Evolutionary conservation across 1,140 invertebrate species (phyloP).

Genomic region (Drosophila biarmipes): DNA sequence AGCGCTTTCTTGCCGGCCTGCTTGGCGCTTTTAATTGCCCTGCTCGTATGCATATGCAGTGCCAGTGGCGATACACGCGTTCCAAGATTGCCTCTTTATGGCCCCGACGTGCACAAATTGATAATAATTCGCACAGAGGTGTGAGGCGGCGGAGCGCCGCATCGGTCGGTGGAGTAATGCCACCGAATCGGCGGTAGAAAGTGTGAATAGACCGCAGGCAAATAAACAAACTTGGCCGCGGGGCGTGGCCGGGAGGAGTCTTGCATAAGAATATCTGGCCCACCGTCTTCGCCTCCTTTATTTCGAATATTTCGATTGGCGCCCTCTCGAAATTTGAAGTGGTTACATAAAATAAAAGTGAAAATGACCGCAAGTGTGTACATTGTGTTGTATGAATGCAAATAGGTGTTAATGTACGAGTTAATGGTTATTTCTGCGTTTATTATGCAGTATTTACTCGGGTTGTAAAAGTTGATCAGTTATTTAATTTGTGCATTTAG

Average conservation of each 20-base stretch:
- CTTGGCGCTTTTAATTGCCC: constrained; percentile 42
- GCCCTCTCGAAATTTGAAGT: constrained; percentile 2
- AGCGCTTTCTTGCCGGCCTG: constrained; percentile 28
- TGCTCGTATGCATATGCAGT: constrained; percentile 52
- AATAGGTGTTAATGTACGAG: constrained; percentile 35
- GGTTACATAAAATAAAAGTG: constrained; percentile 38
- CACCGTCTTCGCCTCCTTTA: constrained; percentile 12
- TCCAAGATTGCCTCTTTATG: constrained; percentile 69
- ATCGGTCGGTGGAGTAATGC: constrained; percentile 19
- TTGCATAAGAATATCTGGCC: constrained; percentile 45
- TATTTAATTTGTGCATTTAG: background rate
- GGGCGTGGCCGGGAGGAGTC: constrained; percentile 36
- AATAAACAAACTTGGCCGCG: background rate
- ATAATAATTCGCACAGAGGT: constrained; percentile 69
- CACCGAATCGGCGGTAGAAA: constrained; percentile 57
- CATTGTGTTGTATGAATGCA: constrained; percentile 13
- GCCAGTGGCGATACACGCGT: constrained; percentile 33
- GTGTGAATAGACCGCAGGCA: constrained; percentile 39
- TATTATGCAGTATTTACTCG: constrained; percentile 2
- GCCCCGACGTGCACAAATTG: constrained; percentile 78
- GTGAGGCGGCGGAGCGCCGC: constrained; percentile 37
- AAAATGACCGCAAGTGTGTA: constrained; percentile 16
- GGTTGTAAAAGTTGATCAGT: background rate
- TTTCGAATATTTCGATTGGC: background rate
- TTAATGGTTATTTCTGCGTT: constrained; percentile 6